phyloP scores from a whole-genome alignment of 2,113 vertebrate genomes.

The Tetrao urogallus region DNA sequence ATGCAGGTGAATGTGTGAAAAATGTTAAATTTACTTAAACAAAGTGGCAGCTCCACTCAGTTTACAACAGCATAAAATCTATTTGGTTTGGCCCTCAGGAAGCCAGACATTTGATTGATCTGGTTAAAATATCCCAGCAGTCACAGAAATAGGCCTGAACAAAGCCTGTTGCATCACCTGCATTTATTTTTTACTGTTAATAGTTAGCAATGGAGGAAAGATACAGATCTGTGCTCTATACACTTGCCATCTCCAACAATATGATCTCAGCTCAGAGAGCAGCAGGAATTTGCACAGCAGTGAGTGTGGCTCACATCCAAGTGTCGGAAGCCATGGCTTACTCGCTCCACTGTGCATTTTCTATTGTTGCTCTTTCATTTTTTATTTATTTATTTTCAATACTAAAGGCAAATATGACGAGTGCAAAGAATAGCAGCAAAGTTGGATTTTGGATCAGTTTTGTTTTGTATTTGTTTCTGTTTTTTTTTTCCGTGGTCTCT shows the following conservation, averaged over 20 bases:
- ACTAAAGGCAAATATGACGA: slow-evolving; percentile 19
- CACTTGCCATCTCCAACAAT: slow-evolving; percentile 53
- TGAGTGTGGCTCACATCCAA: slow-evolving; percentile 42
- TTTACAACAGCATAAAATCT: background rate
- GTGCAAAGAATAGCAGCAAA: slow-evolving; percentile 14
- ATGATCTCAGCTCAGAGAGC: slow-evolving; percentile 72
- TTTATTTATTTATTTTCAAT: background rate
- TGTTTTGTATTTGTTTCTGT: background rate
- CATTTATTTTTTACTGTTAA: slow-evolving; percentile 52
- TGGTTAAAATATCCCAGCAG: slow-evolving; percentile 35
- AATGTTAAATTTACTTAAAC: background rate
- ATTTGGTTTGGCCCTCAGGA: background rate
- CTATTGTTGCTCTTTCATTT: background rate
- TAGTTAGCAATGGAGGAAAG: slow-evolving; percentile 58
- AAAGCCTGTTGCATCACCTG: slow-evolving; percentile 53
- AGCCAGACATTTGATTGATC: slow-evolving; percentile 3
- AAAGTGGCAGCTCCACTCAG: background rate
- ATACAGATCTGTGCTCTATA: slow-evolving; percentile 55
- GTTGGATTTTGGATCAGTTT: background rate
- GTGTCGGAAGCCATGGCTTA: slow-evolving; percentile 59
- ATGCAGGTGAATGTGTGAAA: background rate
- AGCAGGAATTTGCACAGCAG: slow-evolving; percentile 68
- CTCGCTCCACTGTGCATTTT: background rate
- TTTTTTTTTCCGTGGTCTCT: background rate
- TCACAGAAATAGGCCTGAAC: slow-evolving; percentile 24